phyloP scores from a whole-genome alignment of 1,140 invertebrate species.

The Riptortus pedestris region DNA sequence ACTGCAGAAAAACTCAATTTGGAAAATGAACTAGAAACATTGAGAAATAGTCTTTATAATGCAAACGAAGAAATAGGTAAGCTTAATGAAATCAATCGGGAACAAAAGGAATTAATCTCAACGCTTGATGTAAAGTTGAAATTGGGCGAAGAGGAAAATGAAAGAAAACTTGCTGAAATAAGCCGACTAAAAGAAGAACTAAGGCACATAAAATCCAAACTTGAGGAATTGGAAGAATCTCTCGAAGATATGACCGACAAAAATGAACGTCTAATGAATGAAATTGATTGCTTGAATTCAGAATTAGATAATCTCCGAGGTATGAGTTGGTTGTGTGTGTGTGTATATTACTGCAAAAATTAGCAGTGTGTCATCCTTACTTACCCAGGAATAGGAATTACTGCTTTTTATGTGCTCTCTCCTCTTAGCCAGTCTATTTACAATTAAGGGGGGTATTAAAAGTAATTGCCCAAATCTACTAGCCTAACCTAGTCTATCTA shows the following conservation, averaged over 20 bases:
- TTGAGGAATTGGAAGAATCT: slow-evolving; percentile 9
- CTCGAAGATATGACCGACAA: neutral
- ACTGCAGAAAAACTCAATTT: neutral
- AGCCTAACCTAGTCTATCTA: too few relatives aligned
- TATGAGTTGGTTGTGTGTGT: too few relatives aligned
- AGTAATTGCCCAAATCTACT: too few relatives aligned
- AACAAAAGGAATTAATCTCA: neutral
- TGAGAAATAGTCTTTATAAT: neutral
- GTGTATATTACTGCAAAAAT: too few relatives aligned
- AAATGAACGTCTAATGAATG: neutral
- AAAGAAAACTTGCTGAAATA: neutral
- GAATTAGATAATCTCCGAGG: neutral
- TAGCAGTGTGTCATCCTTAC: too few relatives aligned
- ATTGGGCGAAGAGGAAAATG: neutral
- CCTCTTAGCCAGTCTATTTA: too few relatives aligned
- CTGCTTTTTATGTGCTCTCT: too few relatives aligned
- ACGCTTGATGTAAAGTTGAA: neutral
- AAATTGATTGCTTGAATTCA: slow-evolving; percentile 6
- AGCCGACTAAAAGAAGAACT: slow-evolving; percentile 18
- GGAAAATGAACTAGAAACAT: neutral
- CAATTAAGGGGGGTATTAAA: too few relatives aligned
- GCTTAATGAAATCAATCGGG: neutral
- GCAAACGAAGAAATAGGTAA: neutral
- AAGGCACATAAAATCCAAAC: neutral
- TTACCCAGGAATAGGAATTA: too few relatives aligned